phyloP scores from a whole-genome alignment of 1,140 invertebrate species.

The Bombus difficillimus region DNA sequence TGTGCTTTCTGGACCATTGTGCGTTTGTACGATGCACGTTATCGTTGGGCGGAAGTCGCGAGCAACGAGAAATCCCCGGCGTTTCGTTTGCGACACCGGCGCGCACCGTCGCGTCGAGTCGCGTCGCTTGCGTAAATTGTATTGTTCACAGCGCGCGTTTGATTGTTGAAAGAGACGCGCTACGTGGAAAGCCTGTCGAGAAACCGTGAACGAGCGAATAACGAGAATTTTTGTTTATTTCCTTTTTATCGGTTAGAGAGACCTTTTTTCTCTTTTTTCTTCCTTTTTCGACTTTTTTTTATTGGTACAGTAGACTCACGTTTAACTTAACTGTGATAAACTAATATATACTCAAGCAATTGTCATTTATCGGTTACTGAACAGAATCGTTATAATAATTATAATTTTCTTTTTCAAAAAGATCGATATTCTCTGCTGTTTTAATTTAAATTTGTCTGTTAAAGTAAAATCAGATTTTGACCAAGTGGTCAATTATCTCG shows the following conservation, averaged over 20 bases:
- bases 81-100: background rate
- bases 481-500: too few species aligned
- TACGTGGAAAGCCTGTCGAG: constrained; percentile 1
- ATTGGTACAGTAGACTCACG: too few species aligned
- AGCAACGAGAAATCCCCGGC: background rate
- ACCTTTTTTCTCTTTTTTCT: background rate
- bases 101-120: background rate
- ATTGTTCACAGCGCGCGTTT: constrained; percentile 32
- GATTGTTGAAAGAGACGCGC: constrained; percentile 4
- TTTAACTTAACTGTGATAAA: too few species aligned
- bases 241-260: background rate
- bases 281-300: background rate
- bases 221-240: background rate
- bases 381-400: too few species aligned
- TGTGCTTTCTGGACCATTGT: constrained; percentile 26
- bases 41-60: constrained; percentile 47
- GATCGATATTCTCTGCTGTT: too few species aligned
- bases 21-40: background rate
- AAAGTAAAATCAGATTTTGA: too few species aligned
- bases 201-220: background rate
- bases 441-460: too few species aligned
- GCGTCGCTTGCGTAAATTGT: constrained; percentile 33
- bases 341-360: too few species aligned
- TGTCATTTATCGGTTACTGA: too few species aligned
- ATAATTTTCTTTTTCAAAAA: too few species aligned